phyloP scores from a whole-genome alignment of 2,113 vertebrate species.

The Castor canadensis region DNA sequence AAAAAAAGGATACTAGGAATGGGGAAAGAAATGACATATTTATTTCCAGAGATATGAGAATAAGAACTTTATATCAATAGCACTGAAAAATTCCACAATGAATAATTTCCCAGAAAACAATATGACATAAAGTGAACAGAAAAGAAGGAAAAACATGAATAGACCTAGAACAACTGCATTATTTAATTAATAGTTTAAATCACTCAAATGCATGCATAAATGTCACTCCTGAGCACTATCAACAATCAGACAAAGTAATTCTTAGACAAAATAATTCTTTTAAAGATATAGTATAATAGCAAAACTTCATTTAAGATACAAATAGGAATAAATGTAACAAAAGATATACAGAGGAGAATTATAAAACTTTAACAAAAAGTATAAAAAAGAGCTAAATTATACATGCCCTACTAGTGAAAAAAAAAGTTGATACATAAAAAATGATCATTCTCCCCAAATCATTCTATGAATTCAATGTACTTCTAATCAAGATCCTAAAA shows the following conservation, averaged over 20 bases:
- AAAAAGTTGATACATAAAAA: background rate
- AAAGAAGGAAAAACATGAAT: background rate
- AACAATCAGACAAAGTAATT: background rate
- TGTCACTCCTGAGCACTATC: background rate
- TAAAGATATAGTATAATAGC: background rate
- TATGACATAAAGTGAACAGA: background rate
- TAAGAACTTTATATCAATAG: background rate
- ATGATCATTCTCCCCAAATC: conserved; percentile 17
- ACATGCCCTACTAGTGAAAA: background rate
- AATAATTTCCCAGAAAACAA: background rate
- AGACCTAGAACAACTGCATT: background rate
- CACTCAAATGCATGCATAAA: background rate
- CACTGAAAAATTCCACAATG: background rate
- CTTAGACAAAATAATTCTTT: background rate
- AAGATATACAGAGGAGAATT: background rate
- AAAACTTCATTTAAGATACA: background rate
- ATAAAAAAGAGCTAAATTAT: conserved; percentile 31
- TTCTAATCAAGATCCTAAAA: conserved; percentile 39
- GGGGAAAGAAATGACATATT: too few species aligned
- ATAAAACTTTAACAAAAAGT: conserved; percentile 20
- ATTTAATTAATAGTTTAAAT: conserved; percentile 4
- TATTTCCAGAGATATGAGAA: background rate
- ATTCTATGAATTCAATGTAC: conserved; percentile 28
- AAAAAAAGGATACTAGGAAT: background rate
- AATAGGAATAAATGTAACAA: conserved; percentile 53